These are phyloP conservation scores for Tichodroma muraria DNA, from an alignment of 2,113 vertebrate species.

Conservation along the genomic window DNA sequence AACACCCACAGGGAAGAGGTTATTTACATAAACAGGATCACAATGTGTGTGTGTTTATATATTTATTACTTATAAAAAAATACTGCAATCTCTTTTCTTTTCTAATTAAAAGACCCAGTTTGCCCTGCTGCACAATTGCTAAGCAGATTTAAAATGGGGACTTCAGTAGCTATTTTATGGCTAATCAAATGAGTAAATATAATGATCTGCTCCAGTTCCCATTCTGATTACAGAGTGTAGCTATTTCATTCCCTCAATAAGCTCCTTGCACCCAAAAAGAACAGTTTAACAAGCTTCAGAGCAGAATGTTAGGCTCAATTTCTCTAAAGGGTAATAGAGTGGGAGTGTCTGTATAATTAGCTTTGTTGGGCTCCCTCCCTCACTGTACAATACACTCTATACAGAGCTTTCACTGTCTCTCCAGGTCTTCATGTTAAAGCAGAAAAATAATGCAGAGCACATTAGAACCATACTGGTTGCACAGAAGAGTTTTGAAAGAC, in stretches of 20 bases:
- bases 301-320: constrained; percentile 72
- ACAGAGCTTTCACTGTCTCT: constrained; percentile 47
- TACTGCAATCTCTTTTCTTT: constrained; percentile 20
- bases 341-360: constrained; percentile 69
- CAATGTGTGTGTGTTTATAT: not conserved
- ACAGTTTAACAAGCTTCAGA: constrained; percentile 69
- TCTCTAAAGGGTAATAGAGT: constrained; percentile 68
- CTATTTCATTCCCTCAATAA: constrained; percentile 68
- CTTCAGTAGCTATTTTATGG: constrained; percentile 58
- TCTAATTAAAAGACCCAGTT: constrained; percentile 60
- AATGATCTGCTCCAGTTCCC: constrained; percentile 72
- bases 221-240: constrained; percentile 65
- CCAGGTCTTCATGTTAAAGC: constrained; percentile 48
- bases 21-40: constrained; percentile 55
- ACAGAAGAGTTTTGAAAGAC: not conserved
- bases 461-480: constrained; percentile 21
- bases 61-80: constrained; percentile 31
- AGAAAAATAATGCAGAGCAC: constrained; percentile 39
- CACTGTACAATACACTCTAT: constrained; percentile 44
- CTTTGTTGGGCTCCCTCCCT: constrained; percentile 60
- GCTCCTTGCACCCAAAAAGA: constrained; percentile 64
- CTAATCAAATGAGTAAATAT: constrained; percentile 71
- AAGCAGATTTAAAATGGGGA: constrained; percentile 55
- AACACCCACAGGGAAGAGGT: constrained; percentile 13
- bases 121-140: constrained; percentile 58